Base-by-base conservation (phyloP, 2,113 vertebrate genomes). In the Tupaia tana region DNA sequence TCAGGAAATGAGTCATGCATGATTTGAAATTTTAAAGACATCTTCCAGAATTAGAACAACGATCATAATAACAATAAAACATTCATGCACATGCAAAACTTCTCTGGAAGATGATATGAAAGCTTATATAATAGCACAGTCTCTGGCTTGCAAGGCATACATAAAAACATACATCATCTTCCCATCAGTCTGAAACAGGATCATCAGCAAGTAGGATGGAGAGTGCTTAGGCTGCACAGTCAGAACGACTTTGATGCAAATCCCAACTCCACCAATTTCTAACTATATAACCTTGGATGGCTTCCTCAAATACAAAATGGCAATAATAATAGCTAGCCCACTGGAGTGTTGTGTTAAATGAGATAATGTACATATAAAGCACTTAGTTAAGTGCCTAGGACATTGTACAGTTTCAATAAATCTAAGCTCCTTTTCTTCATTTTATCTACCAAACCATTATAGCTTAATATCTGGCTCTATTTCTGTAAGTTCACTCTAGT, bases 51-150 rank as follows among this genome's bases (percentile, higher is more conserved):
- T 86, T 43, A 43, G 83, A 89, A 75, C 69, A 74, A 87, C 25
- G 74, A 95, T 58, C 88, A 89, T 84, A 93, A 93, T 43, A 93
- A 84, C 73, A 93, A 94, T 87, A 96, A 90, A 95, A 96, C 52
- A 87, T 97, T 90, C 77, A 85, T 27, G 13, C 9, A 31, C 25
- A 92, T 59, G 52, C 9, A 78, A 81, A 96, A 95, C 81, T 86
- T 95, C 43, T 74, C 27, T 74, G 54, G 93, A 96, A 86, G 78
- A 64, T 90, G 56, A 75, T 93, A 91, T 75, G 31, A 70, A 96
- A 94, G 81, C 83, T 95, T 11, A 88, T 82, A 12, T 61, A 89
- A 90, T 31, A 89, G 31, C 59, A 78, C 19, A 93, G 63, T 87
- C 34, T 56, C 73, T 84, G 22, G 58, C 58, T 91, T 93, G 61